Conservation (phyloP, 2,797 vertebrate genomes). For the Trematomus bernacchii region DNA sequence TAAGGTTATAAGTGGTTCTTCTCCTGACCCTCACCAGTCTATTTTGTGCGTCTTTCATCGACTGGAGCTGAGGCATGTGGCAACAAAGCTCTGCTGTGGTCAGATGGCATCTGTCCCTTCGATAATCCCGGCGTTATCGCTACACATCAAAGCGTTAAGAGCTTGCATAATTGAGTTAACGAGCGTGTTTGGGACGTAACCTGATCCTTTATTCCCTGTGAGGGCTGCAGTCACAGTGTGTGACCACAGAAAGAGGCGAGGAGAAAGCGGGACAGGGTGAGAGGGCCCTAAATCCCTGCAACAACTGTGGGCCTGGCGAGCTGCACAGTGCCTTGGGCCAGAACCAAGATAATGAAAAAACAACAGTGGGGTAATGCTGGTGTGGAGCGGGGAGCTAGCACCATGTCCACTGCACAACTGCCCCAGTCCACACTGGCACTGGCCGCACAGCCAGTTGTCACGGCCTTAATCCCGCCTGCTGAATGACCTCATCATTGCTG, state of each 20-base stretch:
- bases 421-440: slow-evolving; percentile 69
- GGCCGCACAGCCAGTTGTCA: slow-evolving; percentile 78
- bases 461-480: slow-evolving; percentile 78
- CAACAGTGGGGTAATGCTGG: slow-evolving; percentile 72
- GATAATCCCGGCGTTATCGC: slow-evolving; percentile 71
- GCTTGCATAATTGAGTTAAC: slow-evolving; percentile 83
- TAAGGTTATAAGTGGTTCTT: slow-evolving; percentile 50
- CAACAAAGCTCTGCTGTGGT: slow-evolving; percentile 65
- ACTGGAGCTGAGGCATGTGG: slow-evolving; percentile 54
- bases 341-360: slow-evolving; percentile 77
- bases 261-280: slow-evolving; percentile 27
- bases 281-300: slow-evolving; percentile 64
- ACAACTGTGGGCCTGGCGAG: slow-evolving; percentile 78
- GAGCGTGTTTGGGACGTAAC: slow-evolving; percentile 78
- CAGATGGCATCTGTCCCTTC: slow-evolving; percentile 73
- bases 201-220: slow-evolving; percentile 64
- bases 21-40: slow-evolving; percentile 42
- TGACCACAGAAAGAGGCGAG: slow-evolving; percentile 61
- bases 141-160: slow-evolving; percentile 71
- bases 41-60: slow-evolving; percentile 61
- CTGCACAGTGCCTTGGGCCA: slow-evolving; percentile 36
- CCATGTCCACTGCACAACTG: slow-evolving; percentile 65
- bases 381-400: slow-evolving; percentile 55
- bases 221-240: slow-evolving; percentile 57
- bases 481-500: slow-evolving; percentile 79